Evolutionary conservation across 2,797 vertebrate genomes (phyloP).

Genomic region (Chloroceryle amazona): DNA sequence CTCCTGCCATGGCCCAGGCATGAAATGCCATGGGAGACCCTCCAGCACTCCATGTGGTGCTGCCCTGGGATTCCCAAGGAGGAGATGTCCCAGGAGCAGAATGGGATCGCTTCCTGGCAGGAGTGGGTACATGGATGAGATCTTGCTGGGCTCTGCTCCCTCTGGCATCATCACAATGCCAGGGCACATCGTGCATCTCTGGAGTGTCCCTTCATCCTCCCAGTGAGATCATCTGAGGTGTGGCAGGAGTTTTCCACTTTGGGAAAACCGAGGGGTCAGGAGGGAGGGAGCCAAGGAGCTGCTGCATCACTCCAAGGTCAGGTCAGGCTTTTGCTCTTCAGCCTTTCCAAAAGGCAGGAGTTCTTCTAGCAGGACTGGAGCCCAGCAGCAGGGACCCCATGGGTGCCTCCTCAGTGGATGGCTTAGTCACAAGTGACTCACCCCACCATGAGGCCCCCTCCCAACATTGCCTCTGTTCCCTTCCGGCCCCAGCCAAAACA

Average conservation of each 20-base stretch:
- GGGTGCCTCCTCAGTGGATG: neutral
- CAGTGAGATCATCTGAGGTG: neutral
- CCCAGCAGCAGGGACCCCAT: neutral
- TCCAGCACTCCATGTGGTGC: accelerated
- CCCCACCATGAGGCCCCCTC: neutral
- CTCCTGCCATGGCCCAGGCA: neutral
- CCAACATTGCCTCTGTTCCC: neutral
- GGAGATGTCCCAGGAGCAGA: neutral
- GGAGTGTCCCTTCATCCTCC: neutral
- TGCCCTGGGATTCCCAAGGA: neutral
- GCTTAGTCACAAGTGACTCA: slow-evolving; percentile 55
- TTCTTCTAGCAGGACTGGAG: slow-evolving; percentile 29
- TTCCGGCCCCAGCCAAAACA: neutral
- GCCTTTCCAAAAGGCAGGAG: neutral
- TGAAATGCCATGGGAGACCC: neutral
- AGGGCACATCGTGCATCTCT: neutral
- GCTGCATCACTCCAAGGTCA: neutral
- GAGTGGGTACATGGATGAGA: accelerated
- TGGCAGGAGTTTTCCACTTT: neutral
- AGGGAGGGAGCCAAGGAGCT: neutral
- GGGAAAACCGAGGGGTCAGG: neutral
- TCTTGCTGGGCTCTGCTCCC: neutral
- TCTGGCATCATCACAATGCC: neutral
- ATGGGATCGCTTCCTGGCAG: neutral
- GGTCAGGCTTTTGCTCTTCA: neutral